phyloP scores from a whole-genome alignment of 2,797 vertebrate genomes.

The Chanos chanos region DNA sequence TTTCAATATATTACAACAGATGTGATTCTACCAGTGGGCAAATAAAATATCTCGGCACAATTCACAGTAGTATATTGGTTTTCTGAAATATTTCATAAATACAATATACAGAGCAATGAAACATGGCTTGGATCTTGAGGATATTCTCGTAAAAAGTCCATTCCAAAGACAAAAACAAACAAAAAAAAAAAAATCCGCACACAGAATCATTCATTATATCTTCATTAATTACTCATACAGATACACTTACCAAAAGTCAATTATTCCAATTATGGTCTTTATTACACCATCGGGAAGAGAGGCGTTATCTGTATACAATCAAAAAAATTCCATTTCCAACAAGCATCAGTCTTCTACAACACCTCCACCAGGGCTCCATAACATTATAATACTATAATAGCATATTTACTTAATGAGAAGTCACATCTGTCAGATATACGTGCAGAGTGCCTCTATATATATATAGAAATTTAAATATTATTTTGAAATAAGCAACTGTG shows the following conservation, averaged over 20 bases:
- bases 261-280: conserved; percentile 52
- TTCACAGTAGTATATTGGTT: conserved; percentile 72
- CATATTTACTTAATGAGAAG: conserved; percentile 46
- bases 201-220: background rate
- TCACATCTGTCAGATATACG: conserved; percentile 38
- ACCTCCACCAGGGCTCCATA: conserved; percentile 48
- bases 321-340: conserved; percentile 7
- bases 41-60: conserved; percentile 63
- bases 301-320: conserved; percentile 47
- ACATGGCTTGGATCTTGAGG: conserved; percentile 61
- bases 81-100: conserved; percentile 61
- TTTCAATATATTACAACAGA: conserved; percentile 18
- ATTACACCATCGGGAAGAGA: conserved; percentile 46
- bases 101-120: conserved; percentile 67
- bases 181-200: background rate
- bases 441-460: conserved; percentile 45
- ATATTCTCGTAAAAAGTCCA: conserved; percentile 20
- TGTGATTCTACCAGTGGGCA: conserved; percentile 53
- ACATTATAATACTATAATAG: conserved; percentile 44
- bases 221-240: conserved; percentile 32
- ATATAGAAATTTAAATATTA: conserved; percentile 60
- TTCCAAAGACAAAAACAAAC: background rate
- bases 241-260: conserved; percentile 52
- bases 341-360: conserved; percentile 22
- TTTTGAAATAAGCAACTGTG: conserved; percentile 57